Base-by-base conservation (phyloP, 2,888 invertebrate genomes). In the Agriopis aurantiaria region DNA sequence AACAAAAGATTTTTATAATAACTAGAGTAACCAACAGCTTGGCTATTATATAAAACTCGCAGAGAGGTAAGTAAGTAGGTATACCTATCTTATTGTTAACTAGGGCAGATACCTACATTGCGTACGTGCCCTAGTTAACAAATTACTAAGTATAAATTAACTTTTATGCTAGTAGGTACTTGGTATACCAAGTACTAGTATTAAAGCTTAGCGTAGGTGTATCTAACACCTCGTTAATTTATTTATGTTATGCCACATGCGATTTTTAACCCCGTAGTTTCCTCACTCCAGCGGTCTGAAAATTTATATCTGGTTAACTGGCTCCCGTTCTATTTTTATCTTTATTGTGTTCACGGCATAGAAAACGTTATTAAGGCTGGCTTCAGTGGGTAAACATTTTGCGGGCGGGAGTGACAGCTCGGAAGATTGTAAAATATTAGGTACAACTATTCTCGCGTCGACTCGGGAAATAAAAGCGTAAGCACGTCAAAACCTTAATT, bases 231-330 rank as follows among this genome's bases (percentile, higher is more conserved):
- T 64, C 51, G 41, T 69, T n/a, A n/a, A n/a, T n/a, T 64, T 17
- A 55, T 41, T 48, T 40, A 17, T 59, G 45, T 33, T 56, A 56
- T 45, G 17, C 65, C 64, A 14, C 12, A 12, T 49, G 51, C 58
- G 71, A 53, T 59, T 67, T 55, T 70, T 76, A 67, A 65, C 59
- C 70, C 69, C 17, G 65, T 69, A 70, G 72, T 61, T 70, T 63
- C 56, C 55, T 58, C 63, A 72, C 69, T 60, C 61, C 51, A 74
- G 72, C 69, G 75, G 46, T 72, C 73, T 74, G 74, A 74, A 69
- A 68, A 65, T 58, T 65, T 65, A 70, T 70, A 66, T 70, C 55
- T 65, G 62, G 52, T 73, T 70, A 70, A 68, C 68, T 65, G 33
- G 68, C 61, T 56, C 48, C 59, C 64, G 33, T 59, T 71, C 73